A percentile compares a stretch with the other conserved stretches of the same genome.
Evolutionary conservation across 2,113 vertebrate genomes (phyloP).

Genomic region (Acrocephalus arundinaceus): DNA sequence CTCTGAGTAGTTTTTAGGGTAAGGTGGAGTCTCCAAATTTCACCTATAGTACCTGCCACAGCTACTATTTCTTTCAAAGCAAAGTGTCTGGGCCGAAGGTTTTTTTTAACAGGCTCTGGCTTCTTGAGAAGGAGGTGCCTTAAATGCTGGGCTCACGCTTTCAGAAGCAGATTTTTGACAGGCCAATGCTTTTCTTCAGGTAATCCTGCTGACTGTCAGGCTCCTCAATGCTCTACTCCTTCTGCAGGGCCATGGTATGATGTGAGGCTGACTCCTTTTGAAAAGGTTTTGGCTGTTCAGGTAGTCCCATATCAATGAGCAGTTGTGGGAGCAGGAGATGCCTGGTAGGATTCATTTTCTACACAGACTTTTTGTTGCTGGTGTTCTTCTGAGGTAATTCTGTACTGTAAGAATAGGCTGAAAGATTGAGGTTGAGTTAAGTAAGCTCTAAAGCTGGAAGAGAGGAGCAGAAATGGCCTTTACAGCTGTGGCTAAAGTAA

Average conservation of each 20-base stretch:
- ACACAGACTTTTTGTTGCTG: accelerated
- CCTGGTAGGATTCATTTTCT: background rate
- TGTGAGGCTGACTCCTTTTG: background rate
- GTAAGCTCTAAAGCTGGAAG: background rate
- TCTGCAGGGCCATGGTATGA: background rate
- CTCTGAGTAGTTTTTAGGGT: background rate
- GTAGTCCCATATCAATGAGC: accelerated
- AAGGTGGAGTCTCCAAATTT: background rate
- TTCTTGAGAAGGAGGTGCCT: background rate
- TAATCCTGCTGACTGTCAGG: background rate
- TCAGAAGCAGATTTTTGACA: background rate
- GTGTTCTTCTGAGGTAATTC: background rate
- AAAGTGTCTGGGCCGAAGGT: background rate
- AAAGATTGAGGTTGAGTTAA: background rate
- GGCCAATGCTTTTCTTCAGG: background rate
- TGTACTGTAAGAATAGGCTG: background rate
- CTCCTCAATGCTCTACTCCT: background rate
- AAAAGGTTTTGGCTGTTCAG: background rate
- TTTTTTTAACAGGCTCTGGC: background rate
- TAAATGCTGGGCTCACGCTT: background rate
- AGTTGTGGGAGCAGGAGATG: background rate
- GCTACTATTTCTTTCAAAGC: background rate
- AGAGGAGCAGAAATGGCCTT: background rate
- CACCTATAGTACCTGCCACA: background rate
- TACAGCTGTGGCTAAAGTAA: background rate